A percentile compares a stretch with the other conserved stretches of the same genome.
These are phyloP conservation scores for Malaclemys terrapin DNA, from an alignment of 2,113 vertebrate genomes.

Conservation along the genomic window DNA sequence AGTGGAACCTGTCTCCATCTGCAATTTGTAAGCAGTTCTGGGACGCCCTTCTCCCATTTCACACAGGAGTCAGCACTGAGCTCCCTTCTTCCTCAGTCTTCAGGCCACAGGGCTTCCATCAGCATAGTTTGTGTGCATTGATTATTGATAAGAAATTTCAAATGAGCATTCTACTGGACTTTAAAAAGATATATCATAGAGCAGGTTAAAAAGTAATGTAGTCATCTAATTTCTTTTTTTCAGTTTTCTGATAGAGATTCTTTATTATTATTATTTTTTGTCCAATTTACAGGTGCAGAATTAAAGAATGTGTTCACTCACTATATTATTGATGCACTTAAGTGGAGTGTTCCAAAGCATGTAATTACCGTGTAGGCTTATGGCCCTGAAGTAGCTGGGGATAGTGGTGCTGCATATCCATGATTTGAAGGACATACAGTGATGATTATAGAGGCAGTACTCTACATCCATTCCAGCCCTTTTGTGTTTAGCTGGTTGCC, in stretches of 20 bases:
- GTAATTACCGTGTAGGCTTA: constrained; percentile 93
- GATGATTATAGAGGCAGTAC: constrained; percentile 90
- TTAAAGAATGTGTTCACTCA: constrained; percentile 89
- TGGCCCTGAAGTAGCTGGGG: constrained; percentile 91
- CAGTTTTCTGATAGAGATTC: constrained; percentile 75
- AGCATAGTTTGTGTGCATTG: not conserved
- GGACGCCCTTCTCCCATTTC: not conserved
- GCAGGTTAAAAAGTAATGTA: constrained; percentile 72
- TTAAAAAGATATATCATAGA: constrained; percentile 51
- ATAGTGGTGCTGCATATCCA: constrained; percentile 90
- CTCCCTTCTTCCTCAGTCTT: not conserved
- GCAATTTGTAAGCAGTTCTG: not conserved
- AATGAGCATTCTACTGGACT: constrained; percentile 48
- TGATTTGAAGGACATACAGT: constrained; percentile 89
- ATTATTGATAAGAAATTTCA: constrained; percentile 62
- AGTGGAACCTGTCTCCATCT: not conserved
- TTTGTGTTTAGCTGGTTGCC: constrained; percentile 94
- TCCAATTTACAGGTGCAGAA: constrained; percentile 89
- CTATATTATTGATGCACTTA: constrained; percentile 96
- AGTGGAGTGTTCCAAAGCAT: constrained; percentile 94
- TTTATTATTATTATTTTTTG: constrained; percentile 77
- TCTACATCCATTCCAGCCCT: constrained; percentile 89
- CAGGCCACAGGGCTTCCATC: not conserved
- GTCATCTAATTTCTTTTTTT: constrained; percentile 69
- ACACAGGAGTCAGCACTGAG: not conserved